Conservation (phyloP, 2,113 vertebrate species). For the Lepus americanus region DNA sequence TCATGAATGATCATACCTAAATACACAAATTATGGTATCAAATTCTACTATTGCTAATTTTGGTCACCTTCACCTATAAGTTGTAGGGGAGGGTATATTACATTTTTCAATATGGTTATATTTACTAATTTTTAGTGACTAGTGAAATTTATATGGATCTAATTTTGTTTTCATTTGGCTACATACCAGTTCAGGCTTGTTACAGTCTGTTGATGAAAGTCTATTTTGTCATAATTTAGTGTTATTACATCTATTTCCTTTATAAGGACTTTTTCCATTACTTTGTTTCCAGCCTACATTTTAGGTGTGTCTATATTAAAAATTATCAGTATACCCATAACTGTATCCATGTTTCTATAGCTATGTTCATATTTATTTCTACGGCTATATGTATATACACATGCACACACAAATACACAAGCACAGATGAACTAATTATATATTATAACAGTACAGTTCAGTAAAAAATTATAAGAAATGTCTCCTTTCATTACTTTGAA, state of each 20-base stretch:
- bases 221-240: not conserved
- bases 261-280: not conserved
- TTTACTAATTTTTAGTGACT: constrained; percentile 5
- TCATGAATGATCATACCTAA: not conserved
- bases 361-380: not conserved
- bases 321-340: too few relatives aligned
- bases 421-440: not conserved
- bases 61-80: not conserved
- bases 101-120: not conserved
- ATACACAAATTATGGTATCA: not conserved
- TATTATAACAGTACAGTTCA: not conserved
- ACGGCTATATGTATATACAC: not conserved
- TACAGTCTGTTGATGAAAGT: not conserved
- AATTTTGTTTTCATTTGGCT: constrained; percentile 8
- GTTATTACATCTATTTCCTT: not conserved
- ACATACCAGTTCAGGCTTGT: not conserved
- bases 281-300: constrained; percentile 13
- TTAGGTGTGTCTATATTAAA: not conserved
- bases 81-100: not conserved
- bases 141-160: not conserved
- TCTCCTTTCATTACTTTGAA: not conserved
- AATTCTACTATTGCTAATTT: not conserved
- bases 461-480: not conserved
- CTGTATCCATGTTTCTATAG: too few relatives aligned
- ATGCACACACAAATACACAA: not conserved